phyloP scores from a whole-genome alignment of 2,113 vertebrate species.

The Chaenocephalus aceratus region DNA sequence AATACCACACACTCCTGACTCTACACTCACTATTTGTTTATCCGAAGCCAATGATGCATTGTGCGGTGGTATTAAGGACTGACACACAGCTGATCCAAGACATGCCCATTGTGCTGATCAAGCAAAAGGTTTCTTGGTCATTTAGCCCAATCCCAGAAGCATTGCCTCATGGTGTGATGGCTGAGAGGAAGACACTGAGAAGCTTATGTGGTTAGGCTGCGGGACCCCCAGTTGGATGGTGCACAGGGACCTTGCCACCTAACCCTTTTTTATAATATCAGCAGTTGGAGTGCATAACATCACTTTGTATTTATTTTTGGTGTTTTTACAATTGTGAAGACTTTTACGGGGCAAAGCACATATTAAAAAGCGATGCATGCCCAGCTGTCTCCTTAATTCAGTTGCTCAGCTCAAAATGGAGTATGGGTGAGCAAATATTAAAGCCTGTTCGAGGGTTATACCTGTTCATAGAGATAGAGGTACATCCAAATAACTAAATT shows the following conservation, averaged over 20 bases:
- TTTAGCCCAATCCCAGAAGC: neutral
- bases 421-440: neutral
- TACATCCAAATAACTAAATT: neutral
- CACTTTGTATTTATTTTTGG: neutral
- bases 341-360: neutral
- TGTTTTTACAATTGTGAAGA: neutral
- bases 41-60: neutral
- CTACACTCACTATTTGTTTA: neutral
- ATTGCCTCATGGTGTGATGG: neutral
- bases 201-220: neutral
- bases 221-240: too few species aligned
- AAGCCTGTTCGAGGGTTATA: neutral
- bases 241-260: too few species aligned
- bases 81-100: neutral
- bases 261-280: too few species aligned
- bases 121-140: neutral
- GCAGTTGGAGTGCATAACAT: neutral
- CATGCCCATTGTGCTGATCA: neutral
- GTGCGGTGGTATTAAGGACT: neutral
- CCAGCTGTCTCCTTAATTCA: neutral
- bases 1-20: neutral
- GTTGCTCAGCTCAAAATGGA: neutral
- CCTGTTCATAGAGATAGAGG: neutral
- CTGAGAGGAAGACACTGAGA: neutral
- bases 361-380: neutral